Percentiles rank a stretch among this genome's conserved stretches.
Evolutionary conservation across 2,888 invertebrate species (phyloP).

Genomic region (Tenthredo amoena): DNA sequence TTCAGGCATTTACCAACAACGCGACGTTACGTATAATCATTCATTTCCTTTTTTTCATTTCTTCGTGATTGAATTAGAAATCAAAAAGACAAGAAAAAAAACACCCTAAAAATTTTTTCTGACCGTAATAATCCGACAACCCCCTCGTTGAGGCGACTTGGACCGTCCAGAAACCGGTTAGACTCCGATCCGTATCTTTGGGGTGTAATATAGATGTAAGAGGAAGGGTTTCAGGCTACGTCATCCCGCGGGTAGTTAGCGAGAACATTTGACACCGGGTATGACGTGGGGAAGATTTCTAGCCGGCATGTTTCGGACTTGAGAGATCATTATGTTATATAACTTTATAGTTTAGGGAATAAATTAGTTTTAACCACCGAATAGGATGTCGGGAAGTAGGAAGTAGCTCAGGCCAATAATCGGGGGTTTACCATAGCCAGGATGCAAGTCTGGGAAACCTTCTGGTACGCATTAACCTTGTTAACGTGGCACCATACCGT

Average conservation of each 20-base stretch:
- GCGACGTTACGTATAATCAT: no score
- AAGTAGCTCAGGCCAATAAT: conserved; percentile 7
- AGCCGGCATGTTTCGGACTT: conserved; percentile 4
- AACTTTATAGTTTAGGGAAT: conserved; percentile 25
- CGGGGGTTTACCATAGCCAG: background rate
- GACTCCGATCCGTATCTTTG: background rate
- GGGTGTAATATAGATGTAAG: background rate
- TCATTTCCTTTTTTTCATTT: no score
- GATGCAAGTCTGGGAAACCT: conserved; percentile 31
- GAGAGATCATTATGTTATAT: conserved; percentile 22
- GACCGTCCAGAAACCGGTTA: background rate
- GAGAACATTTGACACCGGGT: conserved; percentile 17
- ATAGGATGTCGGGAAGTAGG: background rate
- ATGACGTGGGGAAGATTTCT: conserved; percentile 9
- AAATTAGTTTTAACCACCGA: conserved; percentile 12
- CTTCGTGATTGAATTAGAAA: no score
- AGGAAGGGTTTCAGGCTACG: background rate
- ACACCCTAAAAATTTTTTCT: no score
- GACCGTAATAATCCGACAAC: no score
- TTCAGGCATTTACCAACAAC: background rate
- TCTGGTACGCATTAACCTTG: conserved; percentile 24
- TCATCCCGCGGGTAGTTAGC: conserved; percentile 17
- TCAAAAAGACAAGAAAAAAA: no score
- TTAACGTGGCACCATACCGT: conserved; percentile 32
- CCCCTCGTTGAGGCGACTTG: background rate